Base-by-base conservation (phyloP, 2,888 invertebrate genomes). In the Rhogogaster chlorosoma region DNA sequence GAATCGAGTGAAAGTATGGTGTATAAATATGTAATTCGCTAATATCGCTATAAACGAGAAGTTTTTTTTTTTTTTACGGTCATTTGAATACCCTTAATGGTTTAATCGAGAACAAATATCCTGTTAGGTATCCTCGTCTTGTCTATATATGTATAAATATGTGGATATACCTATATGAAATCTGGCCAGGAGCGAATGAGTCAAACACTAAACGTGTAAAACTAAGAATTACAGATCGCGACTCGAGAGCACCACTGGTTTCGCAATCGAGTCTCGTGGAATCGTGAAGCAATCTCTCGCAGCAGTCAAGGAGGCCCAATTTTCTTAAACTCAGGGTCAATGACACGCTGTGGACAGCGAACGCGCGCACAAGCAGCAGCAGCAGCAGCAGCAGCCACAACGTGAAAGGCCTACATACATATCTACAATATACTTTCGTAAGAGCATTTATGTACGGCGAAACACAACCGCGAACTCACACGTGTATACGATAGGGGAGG, bases 301-400 rank as follows among this genome's bases (percentile, higher is more conserved):
- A 26, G 61, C 61, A 61, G 80, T 29, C 61, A 64, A 64, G 38
- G 38, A 67, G 29, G 29, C 26, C 67, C 67, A 67, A 67, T 67
- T 67, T 67, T 82, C 57, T 64, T 82, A 61, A 82, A 83, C 83
- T 83, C 83, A 70, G 70, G 83, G 83, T 83, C 83, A 70, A 83
- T 70, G 83, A 83, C 83, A 83, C 67, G 67, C 29, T 9, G 80
- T 32, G 32, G 73, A 67, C 32, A 53, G 22, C n/a, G 42, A 15
- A 45, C 42, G 38, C 75, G 49, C 38, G 15, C 42, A 7, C 38
- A n/a, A n/a, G 38, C 36, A 32, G 10, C 22, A 42, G 12, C 38
- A 26, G 1, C 67, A 67, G 1, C 67, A 67, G 1, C 67, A 67
- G 29, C 32, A 67, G 12, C 45, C 18, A 18, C 77, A 53, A 77